These are phyloP conservation scores for Myodes glareolus DNA, from an alignment of 2,113 vertebrate species.

Conservation along the genomic window DNA sequence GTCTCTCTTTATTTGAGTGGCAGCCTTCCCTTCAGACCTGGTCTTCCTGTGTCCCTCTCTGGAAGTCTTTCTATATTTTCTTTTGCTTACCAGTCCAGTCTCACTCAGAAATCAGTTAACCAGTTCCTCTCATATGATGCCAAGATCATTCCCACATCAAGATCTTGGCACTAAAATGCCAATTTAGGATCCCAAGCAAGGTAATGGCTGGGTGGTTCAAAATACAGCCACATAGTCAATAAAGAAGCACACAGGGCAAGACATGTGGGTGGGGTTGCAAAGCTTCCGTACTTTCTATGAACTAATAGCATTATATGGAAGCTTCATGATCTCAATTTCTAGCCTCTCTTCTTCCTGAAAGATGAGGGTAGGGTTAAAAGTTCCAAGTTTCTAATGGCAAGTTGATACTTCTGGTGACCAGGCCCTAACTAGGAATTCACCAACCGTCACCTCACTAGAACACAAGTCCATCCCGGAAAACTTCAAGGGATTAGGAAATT, in stretches of 20 bases:
- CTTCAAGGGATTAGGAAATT: background rate
- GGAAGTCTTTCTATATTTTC: background rate
- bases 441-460: background rate
- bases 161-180: background rate
- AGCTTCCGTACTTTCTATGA: background rate
- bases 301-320: background rate
- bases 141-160: background rate
- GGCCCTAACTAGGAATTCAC: background rate
- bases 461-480: background rate
- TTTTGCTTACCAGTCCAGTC: background rate
- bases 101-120: background rate
- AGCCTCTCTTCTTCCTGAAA: background rate
- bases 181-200: background rate
- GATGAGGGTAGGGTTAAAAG: background rate
- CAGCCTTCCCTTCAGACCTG: background rate
- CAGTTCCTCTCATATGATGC: background rate
- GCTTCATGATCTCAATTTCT: background rate
- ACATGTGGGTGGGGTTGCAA: background rate
- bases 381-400: background rate
- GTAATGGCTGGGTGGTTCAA: background rate
- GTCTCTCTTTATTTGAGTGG: background rate
- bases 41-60: background rate
- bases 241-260: background rate
- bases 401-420: background rate
- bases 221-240: background rate